phyloP scores from a whole-genome alignment of 2,888 invertebrate genomes.

The Monochamus alternatus region DNA sequence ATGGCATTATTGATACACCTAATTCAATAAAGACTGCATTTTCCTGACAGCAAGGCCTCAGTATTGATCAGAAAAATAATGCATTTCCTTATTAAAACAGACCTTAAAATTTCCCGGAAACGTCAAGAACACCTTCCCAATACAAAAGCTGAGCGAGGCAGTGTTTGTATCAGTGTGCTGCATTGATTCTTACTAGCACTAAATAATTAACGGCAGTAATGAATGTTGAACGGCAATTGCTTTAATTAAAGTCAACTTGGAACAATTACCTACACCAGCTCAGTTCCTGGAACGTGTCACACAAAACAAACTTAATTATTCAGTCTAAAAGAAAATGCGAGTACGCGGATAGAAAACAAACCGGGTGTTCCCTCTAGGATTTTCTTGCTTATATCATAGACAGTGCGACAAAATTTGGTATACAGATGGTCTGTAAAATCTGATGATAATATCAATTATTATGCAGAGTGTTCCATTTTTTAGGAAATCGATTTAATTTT shows the following conservation, averaged over 20 bases:
- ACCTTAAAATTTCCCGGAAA: conserved; percentile 37
- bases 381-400: too few relatives aligned
- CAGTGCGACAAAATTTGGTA: too few relatives aligned
- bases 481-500: too few relatives aligned
- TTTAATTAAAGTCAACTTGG: conserved; percentile 51
- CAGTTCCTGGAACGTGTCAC: conserved; percentile 50
- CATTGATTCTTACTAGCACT: conserved; percentile 46
- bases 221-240: conserved; percentile 53
- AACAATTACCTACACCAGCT: conserved; percentile 45
- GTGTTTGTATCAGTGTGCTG: conserved; percentile 39
- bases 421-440: too few relatives aligned
- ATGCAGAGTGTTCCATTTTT: too few relatives aligned
- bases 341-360: too few relatives aligned
- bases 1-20: not conserved
- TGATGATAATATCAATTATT: too few relatives aligned
- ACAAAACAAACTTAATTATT: conserved; percentile 51
- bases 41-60: not conserved
- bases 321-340: conserved; percentile 34
- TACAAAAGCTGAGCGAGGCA: conserved; percentile 4
- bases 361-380: too few relatives aligned
- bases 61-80: conserved; percentile 28
- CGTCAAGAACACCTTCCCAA: conserved; percentile 13
- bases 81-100: conserved; percentile 22
- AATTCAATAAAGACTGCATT: not conserved
- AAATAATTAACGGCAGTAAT: conserved; percentile 48